Base-by-base conservation (phyloP, 2,888 invertebrate species). In the Platerodrilus igneus region DNA sequence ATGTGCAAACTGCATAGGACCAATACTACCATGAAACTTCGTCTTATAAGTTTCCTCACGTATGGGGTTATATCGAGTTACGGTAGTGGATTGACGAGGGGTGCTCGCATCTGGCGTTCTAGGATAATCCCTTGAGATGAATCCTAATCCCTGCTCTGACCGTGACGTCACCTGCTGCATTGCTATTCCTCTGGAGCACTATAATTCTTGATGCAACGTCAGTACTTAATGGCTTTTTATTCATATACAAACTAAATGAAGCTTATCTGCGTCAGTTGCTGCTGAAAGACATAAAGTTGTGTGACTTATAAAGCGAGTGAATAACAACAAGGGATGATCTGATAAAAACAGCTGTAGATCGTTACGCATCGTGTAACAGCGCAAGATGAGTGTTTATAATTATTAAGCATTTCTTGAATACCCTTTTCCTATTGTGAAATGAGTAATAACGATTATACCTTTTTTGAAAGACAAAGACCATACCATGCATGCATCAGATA, bases 21-120 rank as follows among this genome's bases (percentile, higher is more conserved):
- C n/a, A 35, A 41, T 23, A 37, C 33, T n/a, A 42, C 34, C 42
- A 34, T 34, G 37, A 45, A 45, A 45, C 37, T 37, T 32, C 19
- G 37, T 21, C 47, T 57, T 55, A 44, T 45, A 52, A 62, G 58
- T 62, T 63, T 59, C 56, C 55, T 63, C 64, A 64, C 63, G 63
- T 63, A 55, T 53, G 47, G 52, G 56, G 55, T 59, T 62, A 62
- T 62, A 63, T 62, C 60, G 59, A 60, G 59, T 63, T 63, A 58
- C 58, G 52, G 45, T 32, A 52, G 51, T 56, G 55, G 54, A 61
- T 59, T 59, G 60, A 60, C 53, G 54, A 52, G 53, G 55, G 51
- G 45, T 47, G 42, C 44, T 45, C 50, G 50, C 62, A 62, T 61
- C 60, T 62, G 62, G 59, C 57, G 55, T 49, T 47, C 52, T 47